Evolutionary conservation across 2,113 vertebrate genomes (phyloP), one percentile per base, ranked within the genome.

Genomic region (Leptocoma aspasia): DNA sequence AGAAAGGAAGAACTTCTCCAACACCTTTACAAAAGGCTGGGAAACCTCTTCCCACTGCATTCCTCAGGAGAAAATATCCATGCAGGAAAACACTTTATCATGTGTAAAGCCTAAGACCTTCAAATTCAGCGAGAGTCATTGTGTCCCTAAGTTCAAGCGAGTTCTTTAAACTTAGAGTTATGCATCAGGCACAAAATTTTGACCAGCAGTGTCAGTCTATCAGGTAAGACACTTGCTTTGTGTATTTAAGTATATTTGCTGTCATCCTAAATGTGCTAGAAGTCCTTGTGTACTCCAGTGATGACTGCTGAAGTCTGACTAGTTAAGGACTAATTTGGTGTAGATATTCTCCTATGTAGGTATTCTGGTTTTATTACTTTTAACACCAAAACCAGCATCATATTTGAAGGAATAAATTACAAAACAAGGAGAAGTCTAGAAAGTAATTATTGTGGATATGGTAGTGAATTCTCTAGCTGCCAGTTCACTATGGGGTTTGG

Each of bases 371-470:
- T 53, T 79, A 90, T 91, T 65, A 66, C 47, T 87, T 88, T 37
- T 78, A 94, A 88, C 64, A 61, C 24, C 44, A 87, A 94, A 90
- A 92, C 33, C 81, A 59, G 73, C 66, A 64, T 47, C 15, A 2
- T 64, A 52, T 69, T 61, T 61, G 65, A 90, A 82, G 70, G 63
- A 94, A 76, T 81, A 86, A 91, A 87, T 75, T 45, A 53, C 61
- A 65, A 85, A 83, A 59, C 70, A 60, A 86, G 79, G 64, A 72
- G 45, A 73, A 71, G 21, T 30, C 70, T 65, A 44, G 54, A 42
- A 82, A 59, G 70, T 70, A 63, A 77, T 92, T 91, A 61, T 64
- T 89, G 45, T 0, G 0, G 42, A 69, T 78, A 54, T 13, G 21
- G 54, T 35, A 27, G 44, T 33, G 42, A 85, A 82, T 94, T 87